Conservation (phyloP, 2,113 vertebrate genomes). For the Syngnathus floridae region DNA sequence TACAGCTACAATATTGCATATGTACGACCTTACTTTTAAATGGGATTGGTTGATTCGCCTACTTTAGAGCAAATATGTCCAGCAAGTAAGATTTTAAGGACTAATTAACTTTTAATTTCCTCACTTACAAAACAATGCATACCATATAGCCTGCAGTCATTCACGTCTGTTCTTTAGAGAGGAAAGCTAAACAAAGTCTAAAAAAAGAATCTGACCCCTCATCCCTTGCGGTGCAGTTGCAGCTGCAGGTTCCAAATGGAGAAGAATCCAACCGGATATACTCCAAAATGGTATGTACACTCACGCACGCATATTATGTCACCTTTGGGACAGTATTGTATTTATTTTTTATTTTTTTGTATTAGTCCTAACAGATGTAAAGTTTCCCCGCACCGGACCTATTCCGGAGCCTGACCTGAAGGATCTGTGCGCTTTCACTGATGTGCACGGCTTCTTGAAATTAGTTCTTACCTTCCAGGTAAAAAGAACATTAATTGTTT, state of each 20-base stretch:
- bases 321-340: not conserved
- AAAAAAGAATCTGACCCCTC: not conserved
- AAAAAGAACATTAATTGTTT: not conserved
- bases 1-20: not conserved
- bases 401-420: constrained; percentile 50
- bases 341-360: not conserved
- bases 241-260: constrained; percentile 61
- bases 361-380: constrained; percentile 32
- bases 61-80: not conserved
- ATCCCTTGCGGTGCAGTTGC: constrained; percentile 47
- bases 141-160: not conserved
- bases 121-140: not conserved
- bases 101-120: constrained; percentile 3
- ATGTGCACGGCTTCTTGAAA: constrained; percentile 46
- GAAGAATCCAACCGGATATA: constrained; percentile 23
- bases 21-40: not conserved
- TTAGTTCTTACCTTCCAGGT: constrained; percentile 61
- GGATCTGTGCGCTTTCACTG: constrained; percentile 52
- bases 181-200: not conserved
- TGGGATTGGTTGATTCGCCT: not conserved
- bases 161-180: not conserved
- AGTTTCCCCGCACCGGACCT: constrained; percentile 1
- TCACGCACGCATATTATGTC: not conserved
- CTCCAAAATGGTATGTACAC: constrained; percentile 48
- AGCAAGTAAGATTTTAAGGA: not conserved